Evolutionary conservation across 1,140 invertebrate genomes (phyloP), one percentile per base, ranked within the genome.

Genomic region (Lerema accius): DNA sequence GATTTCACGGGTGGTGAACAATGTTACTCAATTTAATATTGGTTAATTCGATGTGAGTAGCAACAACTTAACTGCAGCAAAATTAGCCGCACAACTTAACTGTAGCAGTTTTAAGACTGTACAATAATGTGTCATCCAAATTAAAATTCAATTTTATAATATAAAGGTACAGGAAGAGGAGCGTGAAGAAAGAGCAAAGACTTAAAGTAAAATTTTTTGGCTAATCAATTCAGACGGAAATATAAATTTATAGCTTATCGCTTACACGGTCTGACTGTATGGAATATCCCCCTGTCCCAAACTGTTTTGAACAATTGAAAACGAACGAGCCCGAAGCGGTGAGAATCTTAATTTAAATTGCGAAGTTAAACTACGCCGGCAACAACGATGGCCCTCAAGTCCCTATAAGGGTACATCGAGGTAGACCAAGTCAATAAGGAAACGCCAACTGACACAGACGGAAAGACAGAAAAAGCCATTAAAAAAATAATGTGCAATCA

Each of bases 391-490:
- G 10, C n/a, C 10, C 37, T 13, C 4, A 13, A 17, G 42, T 56
- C 15, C 51, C 51, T 56, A 43, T 28, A 42, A 58, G 40, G 63
- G 63, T 15, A 10, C 32, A 32, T 40, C 39, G 46, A 59, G 40
- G 63, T 43, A 9, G 23, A 45, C 13, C 19, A 14, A 28, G 51
- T 55, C 35, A 37, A 51, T 59, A 59, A 46, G 63, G 55, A 48
- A 65, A 43, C 39, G 32, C 11, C 17, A 23, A 26, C 14, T 4
- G 4, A 42, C 9, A 15, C 35, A 13, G 19, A 35, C 63, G 53
- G 63, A 65, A 65, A 49, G 23, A 45, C 48, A 46, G 37, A 64
- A 58, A 65, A 58, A 62, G 39, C 7, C 15, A 49, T 65, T 43
- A 43, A 50, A 58, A 48, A 45, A 17, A 55, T 10, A 39, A 7